Evolutionary conservation across 2,888 invertebrate genomes (phyloP), one percentile per base, ranked within the genome.

Genomic region (Drosophila barbarae): DNA sequence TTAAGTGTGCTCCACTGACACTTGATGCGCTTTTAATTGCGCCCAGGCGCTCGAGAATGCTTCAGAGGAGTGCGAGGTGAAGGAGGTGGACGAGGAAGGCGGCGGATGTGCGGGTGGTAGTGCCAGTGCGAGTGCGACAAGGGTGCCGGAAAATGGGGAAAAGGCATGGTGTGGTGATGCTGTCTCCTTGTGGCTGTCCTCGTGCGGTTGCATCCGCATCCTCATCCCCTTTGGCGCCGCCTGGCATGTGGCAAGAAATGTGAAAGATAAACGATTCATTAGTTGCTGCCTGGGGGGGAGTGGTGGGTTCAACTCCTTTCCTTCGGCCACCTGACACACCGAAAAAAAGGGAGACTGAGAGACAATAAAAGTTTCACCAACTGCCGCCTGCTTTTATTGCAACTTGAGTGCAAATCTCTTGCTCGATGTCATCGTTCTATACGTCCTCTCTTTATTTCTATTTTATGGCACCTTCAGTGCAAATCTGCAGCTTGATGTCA

Each of bases 1-100:
- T 87, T 86, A 87, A 87, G 86, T 86, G 87, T 86, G 79, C 87
- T 87, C 81, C 80, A 85, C 86, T 83, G 87, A 87, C 87, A 87
- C 87, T 87, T 87, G 87, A 87, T 87, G 87, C 87, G 85, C 87
- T 87, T 87, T 87, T 87, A 87, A 87, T 87, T 87, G 87, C 87
- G 84, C 85, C 61, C 86, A 77, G 86, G 86, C 83, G 80, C 84
- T 85, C 72, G 76, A 85, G 86, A 74, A 79, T 80, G 61, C 85
- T 78, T 68, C 52, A 59, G 68, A 21, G 59, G 68, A 52, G 59
- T 32, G 46, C 23, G 44, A 58, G 53, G 32, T 32, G 34, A 42
- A 23, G 47, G 30, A 44, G 26, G n/a, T 9, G 41, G 41, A 42
- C 23, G 23, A 26, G 28, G 12, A 46, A 4, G 9, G 8, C 2